Evolutionary conservation across 2,113 vertebrate genomes (phyloP).

Genomic region (Scortum barcoo): DNA sequence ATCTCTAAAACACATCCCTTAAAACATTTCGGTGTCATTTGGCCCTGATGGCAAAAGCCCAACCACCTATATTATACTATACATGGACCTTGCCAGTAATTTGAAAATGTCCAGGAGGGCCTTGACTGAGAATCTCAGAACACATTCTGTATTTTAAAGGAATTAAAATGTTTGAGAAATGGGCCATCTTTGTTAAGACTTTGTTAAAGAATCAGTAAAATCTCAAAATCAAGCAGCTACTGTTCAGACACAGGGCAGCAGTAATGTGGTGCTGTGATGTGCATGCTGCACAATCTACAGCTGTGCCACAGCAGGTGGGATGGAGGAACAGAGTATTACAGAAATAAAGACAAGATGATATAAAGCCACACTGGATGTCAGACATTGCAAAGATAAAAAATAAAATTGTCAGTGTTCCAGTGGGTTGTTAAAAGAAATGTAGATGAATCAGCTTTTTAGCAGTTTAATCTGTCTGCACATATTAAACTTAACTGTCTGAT

Average conservation of each 20-base stretch:
- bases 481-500: neutral
- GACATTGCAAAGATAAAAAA: constrained; percentile 14
- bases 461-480: constrained; percentile 20
- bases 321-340: constrained; percentile 46
- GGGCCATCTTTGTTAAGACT: neutral
- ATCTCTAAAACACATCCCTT: neutral
- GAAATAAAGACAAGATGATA: constrained; percentile 31
- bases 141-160: constrained; percentile 18
- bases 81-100: constrained; percentile 18
- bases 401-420: constrained; percentile 12
- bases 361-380: constrained; percentile 21
- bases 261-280: constrained; percentile 11
- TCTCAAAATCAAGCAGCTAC: constrained; percentile 21
- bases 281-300: constrained; percentile 10
- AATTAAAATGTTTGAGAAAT: constrained; percentile 48
- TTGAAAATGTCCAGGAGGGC: constrained; percentile 7
- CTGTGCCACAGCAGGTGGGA: constrained; percentile 38
- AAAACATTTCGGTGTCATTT: neutral
- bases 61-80: constrained; percentile 29
- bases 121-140: constrained; percentile 11
- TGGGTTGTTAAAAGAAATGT: constrained; percentile 10
- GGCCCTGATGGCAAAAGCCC: constrained; percentile 3
- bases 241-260: neutral
- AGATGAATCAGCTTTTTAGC: constrained; percentile 22
- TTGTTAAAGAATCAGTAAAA: constrained; percentile 33